Evolutionary conservation across 2,797 vertebrate genomes (phyloP).

Genomic region (Sebastolobus alascanus): DNA sequence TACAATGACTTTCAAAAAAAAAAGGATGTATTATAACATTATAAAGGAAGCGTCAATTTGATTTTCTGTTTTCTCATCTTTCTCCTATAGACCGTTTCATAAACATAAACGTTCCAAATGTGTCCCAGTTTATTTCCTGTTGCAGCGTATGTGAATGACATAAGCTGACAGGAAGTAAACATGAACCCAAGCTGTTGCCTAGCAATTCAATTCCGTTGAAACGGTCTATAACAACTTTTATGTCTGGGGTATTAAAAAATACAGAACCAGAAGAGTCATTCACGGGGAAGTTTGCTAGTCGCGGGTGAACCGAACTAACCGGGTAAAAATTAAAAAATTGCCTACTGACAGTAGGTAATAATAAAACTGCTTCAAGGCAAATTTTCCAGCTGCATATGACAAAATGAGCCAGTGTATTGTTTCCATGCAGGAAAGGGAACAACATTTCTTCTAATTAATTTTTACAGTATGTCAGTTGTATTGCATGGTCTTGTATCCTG

Average conservation of each 20-base stretch:
- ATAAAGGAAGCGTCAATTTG: background rate
- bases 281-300: background rate
- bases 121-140: background rate
- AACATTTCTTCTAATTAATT: background rate
- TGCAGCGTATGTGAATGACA: background rate
- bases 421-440: background rate
- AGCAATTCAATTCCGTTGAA: too few species aligned
- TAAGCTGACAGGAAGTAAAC: background rate
- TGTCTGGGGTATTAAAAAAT: background rate
- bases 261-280: background rate
- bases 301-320: background rate
- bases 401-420: conserved; percentile 8
- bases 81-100: background rate
- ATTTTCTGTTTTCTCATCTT: background rate
- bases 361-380: background rate
- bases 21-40: background rate
- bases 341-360: background rate
- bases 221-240: too few species aligned
- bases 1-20: background rate
- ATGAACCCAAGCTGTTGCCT: background rate
- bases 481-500: background rate
- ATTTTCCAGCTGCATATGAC: background rate
- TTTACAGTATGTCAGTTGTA: background rate
- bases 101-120: background rate
- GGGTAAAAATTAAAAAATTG: too few species aligned